Evolutionary conservation across 2,113 vertebrate genomes (phyloP), one percentile per base, ranked within the genome.

Genomic region (Hypanus sabinus): DNA sequence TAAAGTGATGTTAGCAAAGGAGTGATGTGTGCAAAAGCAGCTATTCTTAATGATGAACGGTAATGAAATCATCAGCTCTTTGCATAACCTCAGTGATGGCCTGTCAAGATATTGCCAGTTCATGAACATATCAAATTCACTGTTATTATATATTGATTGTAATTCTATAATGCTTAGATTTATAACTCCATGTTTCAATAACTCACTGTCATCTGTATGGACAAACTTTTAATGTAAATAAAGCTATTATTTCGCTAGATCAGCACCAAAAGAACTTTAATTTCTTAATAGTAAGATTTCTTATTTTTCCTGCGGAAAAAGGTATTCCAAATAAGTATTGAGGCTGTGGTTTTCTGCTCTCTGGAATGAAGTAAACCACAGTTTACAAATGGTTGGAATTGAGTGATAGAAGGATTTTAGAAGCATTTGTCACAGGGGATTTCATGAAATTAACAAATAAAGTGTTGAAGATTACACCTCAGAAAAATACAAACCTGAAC

Each of bases 261-360:
- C 79, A 46, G 18, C 8, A 81, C 38, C 22, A 27, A 60, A 18
- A 33, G 60, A 90, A 65, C 30, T 33, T 33, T 14, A 0, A 85
- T 85, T 85, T 85, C 55, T 85, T 85, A 85, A 90, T 88, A 27
- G 14, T 16, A 90, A 16, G 85, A 90, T 65, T 88, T 33, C 30
- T 65, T 88, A 60, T 33, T 88, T 88, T n/a, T 4, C 16, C 85
- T 30, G 16, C 30, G 71, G 55, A 60, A 55, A 30, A 62, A 88
- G 30, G 8, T 88, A 88, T 88, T 62, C 85, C n/a, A 60, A 62
- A 14, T 57, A 62, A 16, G 27, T 16, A 88, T 27, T 33, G 16
- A 20, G 60, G 57, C n/a, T 90, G 11, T n/a, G 85, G n/a, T 65
- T 65, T 90, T 33, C 33, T 93, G 22, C 55, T 46, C 46, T 73